Evolutionary conservation across 1,140 invertebrate species (phyloP).

Genomic region (Pseudomyrmex flavicornis): DNA sequence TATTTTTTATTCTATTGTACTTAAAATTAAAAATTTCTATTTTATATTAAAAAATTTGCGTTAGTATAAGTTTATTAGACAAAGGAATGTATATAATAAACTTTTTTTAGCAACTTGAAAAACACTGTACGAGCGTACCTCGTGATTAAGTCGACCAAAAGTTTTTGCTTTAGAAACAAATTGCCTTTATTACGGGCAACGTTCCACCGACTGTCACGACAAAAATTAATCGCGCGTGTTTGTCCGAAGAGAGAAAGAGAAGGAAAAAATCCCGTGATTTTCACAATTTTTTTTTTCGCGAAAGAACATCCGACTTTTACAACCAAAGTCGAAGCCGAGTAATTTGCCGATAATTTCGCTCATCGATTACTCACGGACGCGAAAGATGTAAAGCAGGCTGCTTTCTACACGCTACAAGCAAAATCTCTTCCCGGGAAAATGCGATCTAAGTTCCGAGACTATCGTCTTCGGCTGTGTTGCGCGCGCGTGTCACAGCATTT

Average conservation of each 20-base stretch:
- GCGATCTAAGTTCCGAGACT: background rate
- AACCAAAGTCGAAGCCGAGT: background rate
- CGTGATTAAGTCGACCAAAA: background rate
- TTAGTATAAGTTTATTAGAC: background rate
- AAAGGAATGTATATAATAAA: background rate
- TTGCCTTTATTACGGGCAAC: background rate
- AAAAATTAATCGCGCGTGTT: background rate
- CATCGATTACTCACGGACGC: background rate
- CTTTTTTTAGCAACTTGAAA: background rate
- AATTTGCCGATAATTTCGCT: background rate
- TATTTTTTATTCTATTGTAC: background rate
- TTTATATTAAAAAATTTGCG: background rate
- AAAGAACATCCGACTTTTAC: background rate
- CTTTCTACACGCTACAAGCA: constrained; percentile 13
- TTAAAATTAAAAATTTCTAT: too few relatives aligned
- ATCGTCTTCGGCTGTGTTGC: background rate
- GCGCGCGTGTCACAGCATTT: background rate
- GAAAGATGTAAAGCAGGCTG: constrained; percentile 12
- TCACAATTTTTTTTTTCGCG: background rate
- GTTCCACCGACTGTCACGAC: background rate
- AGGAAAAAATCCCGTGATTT: background rate
- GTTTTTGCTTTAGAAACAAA: background rate
- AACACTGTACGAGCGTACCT: background rate
- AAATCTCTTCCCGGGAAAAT: background rate
- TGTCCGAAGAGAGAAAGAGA: too few relatives aligned